These are phyloP conservation scores for Amia ocellicauda DNA, from an alignment of 2,113 vertebrate genomes.

Conservation along the genomic window DNA sequence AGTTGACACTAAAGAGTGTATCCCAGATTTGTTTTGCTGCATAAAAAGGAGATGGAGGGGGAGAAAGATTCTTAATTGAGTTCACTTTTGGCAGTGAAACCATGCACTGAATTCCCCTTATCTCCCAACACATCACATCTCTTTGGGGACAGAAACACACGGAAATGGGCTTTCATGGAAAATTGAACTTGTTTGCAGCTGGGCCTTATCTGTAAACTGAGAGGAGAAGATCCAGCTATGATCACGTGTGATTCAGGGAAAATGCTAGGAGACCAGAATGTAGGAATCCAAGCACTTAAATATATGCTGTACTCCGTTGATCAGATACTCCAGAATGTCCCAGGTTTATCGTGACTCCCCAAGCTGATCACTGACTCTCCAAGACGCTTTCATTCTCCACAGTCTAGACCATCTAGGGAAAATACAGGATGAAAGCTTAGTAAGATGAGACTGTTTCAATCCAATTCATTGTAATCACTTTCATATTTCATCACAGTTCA, in stretches of 20 bases:
- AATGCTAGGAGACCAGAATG: background rate
- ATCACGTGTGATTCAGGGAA: background rate
- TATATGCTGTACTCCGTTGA: too few species aligned
- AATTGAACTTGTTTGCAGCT: conserved; percentile 10
- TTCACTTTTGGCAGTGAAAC: background rate
- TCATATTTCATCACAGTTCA: too few species aligned
- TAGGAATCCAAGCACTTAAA: background rate
- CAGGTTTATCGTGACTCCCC: too few species aligned
- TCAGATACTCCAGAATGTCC: too few species aligned
- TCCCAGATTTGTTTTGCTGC: background rate
- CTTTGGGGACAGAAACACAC: background rate
- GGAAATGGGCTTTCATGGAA: conserved; percentile 14
- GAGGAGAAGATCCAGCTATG: background rate
- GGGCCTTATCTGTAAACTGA: conserved; percentile 9
- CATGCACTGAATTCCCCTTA: background rate
- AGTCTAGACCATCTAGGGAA: too few species aligned
- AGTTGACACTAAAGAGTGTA: background rate
- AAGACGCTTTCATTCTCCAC: too few species aligned
- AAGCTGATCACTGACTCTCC: too few species aligned
- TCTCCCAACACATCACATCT: background rate
- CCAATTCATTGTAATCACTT: too few species aligned
- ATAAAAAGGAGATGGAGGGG: background rate
- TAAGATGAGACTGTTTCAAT: too few species aligned
- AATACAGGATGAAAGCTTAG: too few species aligned
- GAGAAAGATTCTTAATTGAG: background rate